Conservation (phyloP, 2,113 vertebrate genomes). For the Urocitellus parryii region DNA sequence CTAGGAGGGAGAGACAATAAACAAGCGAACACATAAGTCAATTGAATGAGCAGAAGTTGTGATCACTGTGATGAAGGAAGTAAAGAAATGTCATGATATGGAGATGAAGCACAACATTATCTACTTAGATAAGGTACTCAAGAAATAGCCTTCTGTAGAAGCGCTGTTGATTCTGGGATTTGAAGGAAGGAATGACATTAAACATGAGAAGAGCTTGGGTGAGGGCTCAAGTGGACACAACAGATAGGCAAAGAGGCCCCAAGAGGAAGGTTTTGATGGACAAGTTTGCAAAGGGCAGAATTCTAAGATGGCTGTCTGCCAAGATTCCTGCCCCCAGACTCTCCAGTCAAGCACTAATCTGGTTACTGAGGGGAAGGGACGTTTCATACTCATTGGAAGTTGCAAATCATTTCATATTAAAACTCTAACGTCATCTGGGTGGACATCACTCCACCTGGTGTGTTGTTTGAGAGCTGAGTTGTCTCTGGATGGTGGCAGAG, state of each 20-base stretch:
- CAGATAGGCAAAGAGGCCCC: rapidly evolving
- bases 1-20: not conserved
- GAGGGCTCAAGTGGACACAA: not conserved
- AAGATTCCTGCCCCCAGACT: not conserved
- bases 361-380: too few species aligned
- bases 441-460: not conserved
- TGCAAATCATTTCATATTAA: not conserved
- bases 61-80: not conserved
- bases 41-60: not conserved
- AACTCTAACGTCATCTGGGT: not conserved
- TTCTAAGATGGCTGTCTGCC: not conserved
- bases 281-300: not conserved
- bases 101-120: not conserved
- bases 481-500: not conserved
- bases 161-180: not conserved
- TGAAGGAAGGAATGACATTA: not conserved
- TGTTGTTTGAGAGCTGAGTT: not conserved
- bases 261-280: not conserved
- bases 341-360: not conserved
- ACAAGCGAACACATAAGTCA: not conserved
- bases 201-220: not conserved
- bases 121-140: not conserved
- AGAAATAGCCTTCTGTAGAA: not conserved
- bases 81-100: not conserved
- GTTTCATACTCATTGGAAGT: not conserved